phyloP scores from a whole-genome alignment of 2,797 vertebrate genomes.

The Coilia nasus region DNA sequence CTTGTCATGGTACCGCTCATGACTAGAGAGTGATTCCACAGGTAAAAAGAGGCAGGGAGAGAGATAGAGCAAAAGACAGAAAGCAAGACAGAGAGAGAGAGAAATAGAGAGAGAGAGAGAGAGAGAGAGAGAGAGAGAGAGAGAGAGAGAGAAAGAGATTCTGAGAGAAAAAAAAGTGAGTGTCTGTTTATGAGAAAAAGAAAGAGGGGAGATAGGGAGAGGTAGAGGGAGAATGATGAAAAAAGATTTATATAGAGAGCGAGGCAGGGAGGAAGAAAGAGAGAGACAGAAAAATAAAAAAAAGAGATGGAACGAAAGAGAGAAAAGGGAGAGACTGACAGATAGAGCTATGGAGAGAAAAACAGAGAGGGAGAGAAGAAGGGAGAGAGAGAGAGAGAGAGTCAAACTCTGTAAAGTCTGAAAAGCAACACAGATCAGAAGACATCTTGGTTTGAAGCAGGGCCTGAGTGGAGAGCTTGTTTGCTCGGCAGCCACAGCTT shows the following conservation, averaged over 20 bases:
- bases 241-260: too few relatives aligned
- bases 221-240: too few relatives aligned
- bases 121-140: constrained; percentile 12
- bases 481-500: constrained; percentile 46
- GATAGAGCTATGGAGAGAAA: too few relatives aligned
- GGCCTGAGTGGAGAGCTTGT: constrained; percentile 40
- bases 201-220: too few relatives aligned
- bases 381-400: neutral
- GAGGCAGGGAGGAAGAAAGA: too few relatives aligned
- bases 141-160: constrained; percentile 52
- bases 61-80: too few relatives aligned
- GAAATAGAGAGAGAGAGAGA: too few relatives aligned
- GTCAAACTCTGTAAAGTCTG: neutral
- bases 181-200: neutral
- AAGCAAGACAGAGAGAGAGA: too few relatives aligned
- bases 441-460: constrained; percentile 2
- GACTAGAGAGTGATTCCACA: neutral
- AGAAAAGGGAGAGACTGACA: too few relatives aligned
- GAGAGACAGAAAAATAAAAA: too few relatives aligned
- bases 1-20: neutral
- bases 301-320: too few relatives aligned
- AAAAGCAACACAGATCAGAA: constrained; percentile 11
- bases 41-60: too few relatives aligned
- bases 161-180: neutral
- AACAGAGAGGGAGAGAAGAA: constrained; percentile 46